Evolutionary conservation across 2,797 vertebrate species (phyloP), one percentile per base, ranked within the genome.

Genomic region (Notoglanidium macrostoma): DNA sequence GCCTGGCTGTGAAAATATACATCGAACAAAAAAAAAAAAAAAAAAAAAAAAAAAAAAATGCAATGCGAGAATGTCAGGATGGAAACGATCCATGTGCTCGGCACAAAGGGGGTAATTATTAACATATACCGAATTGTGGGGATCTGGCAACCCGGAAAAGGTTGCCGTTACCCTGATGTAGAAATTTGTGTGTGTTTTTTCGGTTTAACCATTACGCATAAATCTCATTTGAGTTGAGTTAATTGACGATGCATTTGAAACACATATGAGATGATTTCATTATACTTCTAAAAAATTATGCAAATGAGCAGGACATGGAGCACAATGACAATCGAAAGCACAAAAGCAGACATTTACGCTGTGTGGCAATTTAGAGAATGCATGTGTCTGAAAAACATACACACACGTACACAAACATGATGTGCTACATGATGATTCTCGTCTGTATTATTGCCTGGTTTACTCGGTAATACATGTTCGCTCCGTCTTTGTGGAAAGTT

Each of bases 51-150:
- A 0, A 3, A 65, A 65, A 15, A 29, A 72, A 44, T 2, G 29
- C 7, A 35, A 35, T 51, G 44, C 1, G 26, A n/a, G 35, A 35
- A n/a, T 26, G 21, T 15, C 44, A 15, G 23, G 1, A 74, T 74
- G 9, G 49, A 74, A 46, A 49, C n/a, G 10, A 14, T n/a, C 51
- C 65, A 86, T 57, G 59, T 88, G 63, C 89, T 70, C 88, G 0
- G 85, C 57, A 83, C 0, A 91, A 72, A 46, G 84, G 83, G n/a
- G 12, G 15, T 51, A n/a, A 15, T 72, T 44, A 35, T 35, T 70
- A 49, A 51, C 1, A 29, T 17, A 54, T 1, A 77, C 26, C 49
- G 29, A 77, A 29, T 17, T 32, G 5, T 32, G 17, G 29, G 51
- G 3, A 61, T 44, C 32, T 80, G 55, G 78, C 21, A 61, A 40